These are phyloP conservation scores for Gymnocheta viridis DNA, from an alignment of 2,888 invertebrate species.

Conservation along the genomic window DNA sequence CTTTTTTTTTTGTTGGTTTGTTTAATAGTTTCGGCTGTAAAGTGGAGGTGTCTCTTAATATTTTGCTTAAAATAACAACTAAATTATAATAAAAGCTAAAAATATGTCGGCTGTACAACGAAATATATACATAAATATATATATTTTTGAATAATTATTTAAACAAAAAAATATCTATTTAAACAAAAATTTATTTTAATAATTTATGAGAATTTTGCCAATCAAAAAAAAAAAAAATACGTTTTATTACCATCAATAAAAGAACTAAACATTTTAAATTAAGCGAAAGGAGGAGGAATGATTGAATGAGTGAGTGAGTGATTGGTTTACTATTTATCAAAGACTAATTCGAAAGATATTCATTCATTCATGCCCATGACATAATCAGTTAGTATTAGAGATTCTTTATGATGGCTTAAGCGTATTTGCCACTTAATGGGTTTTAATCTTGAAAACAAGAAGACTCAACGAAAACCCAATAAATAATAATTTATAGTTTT, in stretches of 20 bases:
- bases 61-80: background rate
- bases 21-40: conserved; percentile 8
- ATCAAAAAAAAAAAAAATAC: background rate
- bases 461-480: background rate
- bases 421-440: background rate
- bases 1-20: too few relatives aligned
- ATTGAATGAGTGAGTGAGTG: conserved; percentile 17
- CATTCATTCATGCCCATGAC: conserved; percentile 37
- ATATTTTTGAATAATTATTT: background rate
- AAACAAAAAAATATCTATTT: background rate
- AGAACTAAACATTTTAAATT: background rate
- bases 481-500: background rate
- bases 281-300: background rate
- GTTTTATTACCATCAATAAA: background rate
- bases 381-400: conserved; percentile 38
- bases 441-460: background rate
- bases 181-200: background rate
- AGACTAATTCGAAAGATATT: background rate
- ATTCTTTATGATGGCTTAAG: background rate
- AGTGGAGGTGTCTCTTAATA: conserved; percentile 45
- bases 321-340: conserved; percentile 16
- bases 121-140: background rate
- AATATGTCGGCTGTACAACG: background rate
- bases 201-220: conserved; percentile 24
- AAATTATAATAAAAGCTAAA: background rate